phyloP scores from a whole-genome alignment of 2,113 vertebrate species.

The Cavia aperea region DNA sequence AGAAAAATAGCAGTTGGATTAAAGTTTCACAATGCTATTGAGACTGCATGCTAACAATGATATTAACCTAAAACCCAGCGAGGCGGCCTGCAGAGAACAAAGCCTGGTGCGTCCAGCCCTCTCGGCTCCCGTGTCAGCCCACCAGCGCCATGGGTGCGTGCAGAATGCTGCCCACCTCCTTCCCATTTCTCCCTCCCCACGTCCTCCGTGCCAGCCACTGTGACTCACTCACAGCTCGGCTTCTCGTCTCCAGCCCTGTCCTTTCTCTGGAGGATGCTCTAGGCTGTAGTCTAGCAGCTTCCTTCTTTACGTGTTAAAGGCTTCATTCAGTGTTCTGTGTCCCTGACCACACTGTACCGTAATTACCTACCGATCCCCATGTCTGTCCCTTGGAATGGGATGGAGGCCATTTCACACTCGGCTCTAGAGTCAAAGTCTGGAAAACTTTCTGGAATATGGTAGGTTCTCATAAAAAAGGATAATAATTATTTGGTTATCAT shows the following conservation, averaged over 20 bases:
- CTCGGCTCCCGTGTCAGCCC: not conserved
- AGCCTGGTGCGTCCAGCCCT: not conserved
- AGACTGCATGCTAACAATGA: not conserved
- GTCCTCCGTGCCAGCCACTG: accelerated
- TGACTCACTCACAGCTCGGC: not conserved
- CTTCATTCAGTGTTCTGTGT: not conserved
- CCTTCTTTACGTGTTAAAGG: not conserved
- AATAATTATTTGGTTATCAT: not conserved
- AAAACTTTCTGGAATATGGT: not conserved
- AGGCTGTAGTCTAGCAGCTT: not conserved
- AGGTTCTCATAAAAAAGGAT: not conserved
- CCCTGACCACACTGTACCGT: not conserved
- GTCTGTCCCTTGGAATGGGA: not conserved
- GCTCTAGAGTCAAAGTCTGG: not conserved
- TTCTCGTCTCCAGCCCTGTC: not conserved
- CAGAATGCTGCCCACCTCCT: not conserved
- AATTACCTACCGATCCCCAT: not conserved
- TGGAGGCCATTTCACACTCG: not conserved
- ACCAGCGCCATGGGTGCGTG: not conserved
- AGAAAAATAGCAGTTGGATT: conserved; percentile 5
- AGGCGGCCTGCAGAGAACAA: not conserved
- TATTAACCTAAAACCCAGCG: not conserved
- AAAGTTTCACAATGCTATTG: not conserved
- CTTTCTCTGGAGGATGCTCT: not conserved
- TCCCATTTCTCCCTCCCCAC: not conserved